These are phyloP conservation scores for Eulemur rubriventer DNA, from an alignment of 2,797 vertebrate species.

Conservation along the genomic window DNA sequence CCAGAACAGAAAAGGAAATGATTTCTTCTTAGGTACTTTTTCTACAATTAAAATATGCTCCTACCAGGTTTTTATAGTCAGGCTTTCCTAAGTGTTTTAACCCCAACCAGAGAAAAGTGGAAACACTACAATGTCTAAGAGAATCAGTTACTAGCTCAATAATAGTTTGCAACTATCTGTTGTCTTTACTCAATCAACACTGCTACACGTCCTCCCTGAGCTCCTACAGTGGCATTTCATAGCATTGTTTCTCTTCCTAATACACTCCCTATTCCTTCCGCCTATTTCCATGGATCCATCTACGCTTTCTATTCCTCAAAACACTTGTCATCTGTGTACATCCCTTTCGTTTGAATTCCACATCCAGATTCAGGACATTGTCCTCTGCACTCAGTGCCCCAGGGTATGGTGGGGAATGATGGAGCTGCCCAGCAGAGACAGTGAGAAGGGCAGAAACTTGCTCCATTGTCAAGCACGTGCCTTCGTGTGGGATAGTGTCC, in stretches of 20 bases:
- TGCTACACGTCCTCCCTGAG: too few relatives aligned
- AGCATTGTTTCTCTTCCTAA: background rate
- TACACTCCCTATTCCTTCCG: background rate
- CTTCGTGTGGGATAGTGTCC: background rate
- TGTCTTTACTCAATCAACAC: too few relatives aligned
- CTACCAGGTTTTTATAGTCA: background rate
- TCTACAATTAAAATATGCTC: background rate
- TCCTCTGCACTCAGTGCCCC: background rate
- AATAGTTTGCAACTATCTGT: background rate
- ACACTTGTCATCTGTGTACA: background rate
- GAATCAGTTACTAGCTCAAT: background rate
- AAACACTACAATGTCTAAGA: background rate
- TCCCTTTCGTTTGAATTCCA: background rate
- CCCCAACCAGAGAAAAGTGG: background rate
- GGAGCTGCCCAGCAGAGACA: fast-evolving
- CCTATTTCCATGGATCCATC: background rate
- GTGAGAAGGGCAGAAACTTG: too few relatives aligned
- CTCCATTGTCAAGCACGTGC: background rate
- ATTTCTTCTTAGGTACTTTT: background rate
- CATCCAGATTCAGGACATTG: background rate
- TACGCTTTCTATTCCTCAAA: background rate
- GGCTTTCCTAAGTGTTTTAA: background rate
- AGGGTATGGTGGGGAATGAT: fast-evolving
- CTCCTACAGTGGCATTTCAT: fast-evolving
- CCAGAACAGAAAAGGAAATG: background rate